Evolutionary conservation across 2,888 invertebrate species (phyloP).

Genomic region (Leucophenga montana): DNA sequence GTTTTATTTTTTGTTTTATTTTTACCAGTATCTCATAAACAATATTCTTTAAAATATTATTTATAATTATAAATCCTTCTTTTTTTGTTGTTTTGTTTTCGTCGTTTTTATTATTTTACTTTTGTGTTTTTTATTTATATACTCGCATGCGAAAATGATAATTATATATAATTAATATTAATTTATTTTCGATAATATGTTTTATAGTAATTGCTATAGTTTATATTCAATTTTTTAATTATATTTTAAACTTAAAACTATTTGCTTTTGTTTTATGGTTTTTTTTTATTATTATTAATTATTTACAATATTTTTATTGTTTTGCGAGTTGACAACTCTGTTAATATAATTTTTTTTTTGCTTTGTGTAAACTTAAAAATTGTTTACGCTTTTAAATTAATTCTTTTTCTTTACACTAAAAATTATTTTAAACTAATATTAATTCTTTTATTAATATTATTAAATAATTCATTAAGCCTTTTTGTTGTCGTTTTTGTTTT

Average conservation of each 20-base stretch:
- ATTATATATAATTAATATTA: constrained; percentile 38
- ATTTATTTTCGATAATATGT: constrained; percentile 50
- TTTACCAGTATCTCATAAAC: constrained; percentile 47
- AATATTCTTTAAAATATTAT: constrained; percentile 47
- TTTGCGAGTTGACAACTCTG: too few relatives aligned
- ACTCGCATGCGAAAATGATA: not conserved
- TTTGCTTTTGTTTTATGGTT: constrained; percentile 22
- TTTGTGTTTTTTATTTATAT: constrained; percentile 31
- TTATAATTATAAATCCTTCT: constrained; percentile 44
- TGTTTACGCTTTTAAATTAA: constrained; percentile 11
- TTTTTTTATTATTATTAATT: constrained; percentile 30
- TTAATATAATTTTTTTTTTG: constrained; percentile 1
- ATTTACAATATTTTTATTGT: constrained; percentile 26
- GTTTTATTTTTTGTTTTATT: constrained; percentile 43
- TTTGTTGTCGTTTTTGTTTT: constrained; percentile 10
- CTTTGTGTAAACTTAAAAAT: constrained; percentile 15
- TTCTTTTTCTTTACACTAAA: not conserved
- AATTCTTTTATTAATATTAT: constrained; percentile 24
- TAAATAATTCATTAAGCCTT: constrained; percentile 42
- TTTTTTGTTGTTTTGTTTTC: not conserved
- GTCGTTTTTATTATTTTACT: constrained; percentile 25
- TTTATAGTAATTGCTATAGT: constrained; percentile 69
- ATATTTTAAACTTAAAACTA: constrained; percentile 32
- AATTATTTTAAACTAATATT: constrained; percentile 10
- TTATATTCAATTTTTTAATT: constrained; percentile 37